Evolutionary conservation across 2,797 vertebrate genomes (phyloP).

Genomic region (Columba guinea): DNA sequence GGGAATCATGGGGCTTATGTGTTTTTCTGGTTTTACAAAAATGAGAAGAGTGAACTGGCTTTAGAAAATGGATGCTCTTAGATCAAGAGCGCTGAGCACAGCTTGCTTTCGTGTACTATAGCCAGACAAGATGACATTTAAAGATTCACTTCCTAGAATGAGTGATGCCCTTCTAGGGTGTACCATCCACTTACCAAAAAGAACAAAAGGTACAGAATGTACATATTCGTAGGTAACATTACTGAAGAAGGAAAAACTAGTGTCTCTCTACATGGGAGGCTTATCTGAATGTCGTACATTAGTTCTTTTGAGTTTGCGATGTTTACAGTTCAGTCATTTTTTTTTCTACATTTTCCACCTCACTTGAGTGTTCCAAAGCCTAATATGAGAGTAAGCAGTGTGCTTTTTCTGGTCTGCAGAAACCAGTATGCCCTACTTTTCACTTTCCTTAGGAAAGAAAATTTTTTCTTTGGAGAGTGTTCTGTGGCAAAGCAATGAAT

Average conservation of each 20-base stretch:
- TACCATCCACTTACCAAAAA: neutral
- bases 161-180: slow-evolving; percentile 41
- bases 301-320: neutral
- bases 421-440: slow-evolving; percentile 45
- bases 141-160: slow-evolving; percentile 17
- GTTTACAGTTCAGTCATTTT: slow-evolving; percentile 14
- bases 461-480: neutral
- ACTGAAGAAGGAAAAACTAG: slow-evolving; percentile 31
- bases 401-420: slow-evolving; percentile 38
- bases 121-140: neutral
- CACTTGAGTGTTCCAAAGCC: slow-evolving; percentile 28
- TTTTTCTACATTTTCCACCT: slow-evolving; percentile 44
- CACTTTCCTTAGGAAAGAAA: neutral
- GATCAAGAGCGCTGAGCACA: neutral
- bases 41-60: fast-evolving
- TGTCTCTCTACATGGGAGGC: neutral
- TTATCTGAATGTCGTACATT: slow-evolving; percentile 30
- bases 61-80: neutral
- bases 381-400: neutral
- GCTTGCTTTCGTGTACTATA: neutral
- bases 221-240: neutral
- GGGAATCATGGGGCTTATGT: neutral
- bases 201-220: slow-evolving; percentile 15
- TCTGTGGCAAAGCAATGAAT: slow-evolving; percentile 11
- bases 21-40: neutral